Percentiles rank a stretch among this genome's conserved stretches.
Evolutionary conservation across 2,888 invertebrate species (phyloP).

Genomic region (Drosophila incognita): DNA sequence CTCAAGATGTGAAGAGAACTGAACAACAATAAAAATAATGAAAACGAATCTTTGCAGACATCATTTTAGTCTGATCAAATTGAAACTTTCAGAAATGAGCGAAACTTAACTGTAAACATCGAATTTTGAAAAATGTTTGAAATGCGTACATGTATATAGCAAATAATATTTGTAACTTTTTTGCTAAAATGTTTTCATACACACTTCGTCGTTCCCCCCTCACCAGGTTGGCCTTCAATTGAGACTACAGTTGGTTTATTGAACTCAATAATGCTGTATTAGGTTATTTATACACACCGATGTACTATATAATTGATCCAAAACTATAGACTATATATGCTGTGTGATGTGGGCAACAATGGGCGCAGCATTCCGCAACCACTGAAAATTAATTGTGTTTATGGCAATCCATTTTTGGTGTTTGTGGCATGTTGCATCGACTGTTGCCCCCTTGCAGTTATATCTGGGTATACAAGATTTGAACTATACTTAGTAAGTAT

Average conservation of each 20-base stretch:
- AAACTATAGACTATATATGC: conserved; percentile 29
- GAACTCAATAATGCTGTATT: conserved; percentile 34
- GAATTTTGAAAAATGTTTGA: background rate
- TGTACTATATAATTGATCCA: conserved; percentile 26
- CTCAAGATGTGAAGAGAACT: background rate
- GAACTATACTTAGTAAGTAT: background rate
- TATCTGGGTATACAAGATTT: background rate
- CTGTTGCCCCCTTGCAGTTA: too few species aligned
- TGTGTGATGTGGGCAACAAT: background rate
- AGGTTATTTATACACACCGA: conserved; percentile 14
- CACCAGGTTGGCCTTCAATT: background rate
- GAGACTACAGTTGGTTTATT: conserved; percentile 11
- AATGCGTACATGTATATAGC: background rate
- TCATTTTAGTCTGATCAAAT: background rate
- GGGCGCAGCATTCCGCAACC: background rate
- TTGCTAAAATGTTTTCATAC: background rate
- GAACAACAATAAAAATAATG: background rate
- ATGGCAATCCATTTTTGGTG: background rate
- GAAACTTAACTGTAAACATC: background rate
- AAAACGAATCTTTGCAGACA: background rate
- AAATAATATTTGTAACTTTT: background rate
- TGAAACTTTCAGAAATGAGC: background rate
- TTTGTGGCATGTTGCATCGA: conserved; percentile 10
- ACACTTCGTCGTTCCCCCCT: background rate
- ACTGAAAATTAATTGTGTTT: background rate